These are phyloP conservation scores for Nansenia antarctica DNA, from an alignment of 2,113 vertebrate genomes.

Conservation along the genomic window DNA sequence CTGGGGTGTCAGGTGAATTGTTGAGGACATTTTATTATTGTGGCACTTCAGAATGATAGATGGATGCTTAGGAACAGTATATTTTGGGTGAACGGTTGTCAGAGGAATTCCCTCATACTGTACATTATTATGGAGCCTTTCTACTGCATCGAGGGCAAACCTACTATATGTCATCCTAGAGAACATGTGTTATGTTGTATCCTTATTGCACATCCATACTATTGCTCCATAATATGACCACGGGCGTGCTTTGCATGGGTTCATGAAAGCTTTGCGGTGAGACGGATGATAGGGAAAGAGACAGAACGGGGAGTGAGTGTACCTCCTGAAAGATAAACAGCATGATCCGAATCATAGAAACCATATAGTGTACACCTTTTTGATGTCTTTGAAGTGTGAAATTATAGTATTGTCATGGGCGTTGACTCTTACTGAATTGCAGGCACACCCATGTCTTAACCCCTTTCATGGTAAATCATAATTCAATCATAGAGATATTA, in stretches of 20 bases:
- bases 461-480: background rate
- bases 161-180: background rate
- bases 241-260: background rate
- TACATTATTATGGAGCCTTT: background rate
- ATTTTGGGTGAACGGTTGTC: background rate
- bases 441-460: background rate
- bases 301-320: background rate
- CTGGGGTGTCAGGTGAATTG: background rate
- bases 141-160: background rate
- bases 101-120: background rate
- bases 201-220: background rate
- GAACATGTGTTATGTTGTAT: too few species aligned
- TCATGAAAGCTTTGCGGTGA: background rate
- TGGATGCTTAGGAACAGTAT: background rate
- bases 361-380: background rate
- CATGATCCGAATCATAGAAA: constrained; percentile 1
- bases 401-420: background rate
- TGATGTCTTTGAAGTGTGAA: background rate
- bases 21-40: background rate
- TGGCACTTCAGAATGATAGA: background rate
- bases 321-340: background rate
- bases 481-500: background rate
- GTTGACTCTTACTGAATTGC: background rate
- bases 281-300: background rate
- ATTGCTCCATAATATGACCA: background rate